Conservation (phyloP, 2,797 vertebrate genomes). For the Craterocephalus amniculus region DNA sequence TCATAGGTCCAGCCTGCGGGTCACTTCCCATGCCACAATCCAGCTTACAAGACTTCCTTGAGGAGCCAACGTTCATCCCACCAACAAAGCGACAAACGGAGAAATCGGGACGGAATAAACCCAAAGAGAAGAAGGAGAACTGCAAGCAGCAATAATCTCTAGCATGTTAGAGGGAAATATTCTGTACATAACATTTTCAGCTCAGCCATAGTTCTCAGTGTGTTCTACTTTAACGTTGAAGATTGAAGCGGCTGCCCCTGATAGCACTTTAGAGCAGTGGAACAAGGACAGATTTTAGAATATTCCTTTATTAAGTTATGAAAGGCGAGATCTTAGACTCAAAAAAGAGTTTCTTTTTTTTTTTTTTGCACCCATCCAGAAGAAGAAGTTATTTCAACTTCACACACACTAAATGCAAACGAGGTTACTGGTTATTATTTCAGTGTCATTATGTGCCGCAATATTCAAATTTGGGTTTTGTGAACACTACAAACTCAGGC, state of each 20-base stretch:
- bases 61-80: conserved; percentile 82
- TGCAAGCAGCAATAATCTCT: conserved; percentile 86
- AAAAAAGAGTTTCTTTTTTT: conserved; percentile 42
- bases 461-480: background rate
- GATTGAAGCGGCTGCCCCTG: conserved; percentile 10
- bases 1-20: conserved; percentile 52
- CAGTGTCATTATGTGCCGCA: background rate
- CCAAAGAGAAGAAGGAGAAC: conserved; percentile 86
- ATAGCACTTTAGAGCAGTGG: conserved; percentile 69
- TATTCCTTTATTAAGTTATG: conserved; percentile 18
- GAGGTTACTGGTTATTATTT: background rate
- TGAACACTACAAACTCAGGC: background rate
- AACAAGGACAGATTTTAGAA: conserved; percentile 36
- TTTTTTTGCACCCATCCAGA: conserved; percentile 1
- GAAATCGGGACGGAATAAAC: conserved; percentile 76
- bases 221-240: conserved; percentile 21
- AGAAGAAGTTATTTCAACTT: background rate
- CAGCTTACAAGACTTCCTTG: conserved; percentile 68
- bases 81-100: conserved; percentile 84
- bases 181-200: conserved; percentile 25
- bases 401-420: background rate
- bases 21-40: conserved; percentile 50
- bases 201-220: conserved; percentile 19
- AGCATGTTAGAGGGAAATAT: conserved; percentile 7
- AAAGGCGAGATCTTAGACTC: conserved; percentile 20